Evolutionary conservation across 2,888 invertebrate species (phyloP), one percentile per base, ranked within the genome.

Genomic region (Callyntrura sp.): DNA sequence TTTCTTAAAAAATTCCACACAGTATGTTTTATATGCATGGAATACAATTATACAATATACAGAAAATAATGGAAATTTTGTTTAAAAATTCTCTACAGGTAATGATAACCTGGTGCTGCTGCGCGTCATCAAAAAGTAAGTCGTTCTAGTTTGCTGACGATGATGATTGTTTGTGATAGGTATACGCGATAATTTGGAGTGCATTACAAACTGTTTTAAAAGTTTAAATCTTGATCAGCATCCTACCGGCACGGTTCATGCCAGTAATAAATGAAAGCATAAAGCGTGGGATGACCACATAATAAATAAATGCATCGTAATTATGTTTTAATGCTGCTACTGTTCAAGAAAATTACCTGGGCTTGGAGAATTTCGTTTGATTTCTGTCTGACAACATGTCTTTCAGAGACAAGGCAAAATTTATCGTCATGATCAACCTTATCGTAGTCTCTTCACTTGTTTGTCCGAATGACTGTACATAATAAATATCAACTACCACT

Each of bases 141-240:
- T 17, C 78, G 78, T 78, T 78, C 78, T 55, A 51, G 51, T 78
- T 78, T 78, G 78, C 0, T 78, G 78, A 25, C 28, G 78, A 55
- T n/a, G 55, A 51, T 78, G 78, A 78, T 78, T 78, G 78, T 55
- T 78, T 51, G 78, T 11, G 78, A 78, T 78, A 35, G 35, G 35
- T 35, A n/a, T n/a, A 14, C 14, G 51, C 70, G 70, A 70, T 70
- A 45, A 70, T 45, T 43, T 70, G 20, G 45, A 78, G 78, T 78
- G 78, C 78, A 78, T 55, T 78, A 76, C 51, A 76, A 55, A 45
- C 70, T 70, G 70, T 70, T 70, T 68, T 43, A n/a, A n/a, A 70
- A 68, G 65, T 5, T 2, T 45, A 9, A 20, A 70, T 45, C 45
- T 25, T 62, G 62, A 62, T 62, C 23, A 11, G 8, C 23, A 62